Evolutionary conservation across 2,888 invertebrate genomes (phyloP).

Genomic region (Drosophila glabriapex): DNA sequence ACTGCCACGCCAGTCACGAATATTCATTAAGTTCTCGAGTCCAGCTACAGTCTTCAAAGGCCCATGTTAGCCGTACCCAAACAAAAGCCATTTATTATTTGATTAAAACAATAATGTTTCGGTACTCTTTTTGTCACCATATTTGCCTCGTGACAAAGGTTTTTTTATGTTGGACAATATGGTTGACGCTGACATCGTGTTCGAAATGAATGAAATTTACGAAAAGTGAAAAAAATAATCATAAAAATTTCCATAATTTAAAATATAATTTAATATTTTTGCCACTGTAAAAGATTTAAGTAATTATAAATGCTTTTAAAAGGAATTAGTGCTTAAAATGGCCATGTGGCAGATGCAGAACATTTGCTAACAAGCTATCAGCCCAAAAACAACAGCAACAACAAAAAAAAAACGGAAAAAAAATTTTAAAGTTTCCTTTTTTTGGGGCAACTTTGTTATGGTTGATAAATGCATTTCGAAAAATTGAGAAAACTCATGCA

Average conservation of each 20-base stretch:
- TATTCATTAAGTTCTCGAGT: conserved; percentile 10
- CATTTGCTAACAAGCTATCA: conserved; percentile 11
- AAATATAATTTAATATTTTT: not conserved
- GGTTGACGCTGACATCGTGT: conserved; percentile 18
- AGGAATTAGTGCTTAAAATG: conserved; percentile 9
- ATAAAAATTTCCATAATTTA: not conserved
- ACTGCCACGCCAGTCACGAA: conserved; percentile 22
- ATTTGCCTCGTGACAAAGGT: conserved; percentile 6
- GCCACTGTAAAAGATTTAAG: not conserved
- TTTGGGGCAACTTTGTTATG: conserved; percentile 35
- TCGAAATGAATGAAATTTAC: conserved; percentile 1
- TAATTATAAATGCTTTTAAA: conserved; percentile 27
- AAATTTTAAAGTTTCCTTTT: conserved; percentile 18
- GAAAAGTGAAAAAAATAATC: not conserved
- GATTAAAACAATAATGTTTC: conserved; percentile 6
- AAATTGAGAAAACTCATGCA: conserved; percentile 18
- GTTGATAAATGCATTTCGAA: conserved; percentile 44
- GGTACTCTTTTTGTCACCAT: conserved; percentile 11
- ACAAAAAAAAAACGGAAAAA: not conserved
- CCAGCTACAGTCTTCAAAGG: conserved; percentile 4
- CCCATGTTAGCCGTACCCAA: conserved; percentile 2
- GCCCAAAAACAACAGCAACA: conserved; percentile 8
- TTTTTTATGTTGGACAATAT: conserved; percentile 4
- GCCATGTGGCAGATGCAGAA: not conserved
- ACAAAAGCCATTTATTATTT: conserved; percentile 4